Evolutionary conservation across 2,113 vertebrate genomes (phyloP).

Genomic region (Atlantisia rogersi): DNA sequence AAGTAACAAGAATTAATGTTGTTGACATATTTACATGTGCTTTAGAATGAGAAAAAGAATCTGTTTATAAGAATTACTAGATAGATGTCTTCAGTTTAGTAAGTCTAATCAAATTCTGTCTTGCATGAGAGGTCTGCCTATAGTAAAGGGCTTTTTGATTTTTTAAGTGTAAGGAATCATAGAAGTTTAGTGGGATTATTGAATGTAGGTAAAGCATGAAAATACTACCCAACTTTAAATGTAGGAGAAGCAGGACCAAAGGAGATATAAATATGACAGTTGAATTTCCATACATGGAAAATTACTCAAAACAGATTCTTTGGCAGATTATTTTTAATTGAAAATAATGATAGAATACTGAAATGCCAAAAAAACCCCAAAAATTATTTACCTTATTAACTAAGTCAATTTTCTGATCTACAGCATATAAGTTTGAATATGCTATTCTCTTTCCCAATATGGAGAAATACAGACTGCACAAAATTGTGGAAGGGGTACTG

Average conservation of each 20-base stretch:
- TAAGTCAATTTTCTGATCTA: background rate
- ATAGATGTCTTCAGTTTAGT: background rate
- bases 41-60: background rate
- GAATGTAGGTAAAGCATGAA: background rate
- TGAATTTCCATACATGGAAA: background rate
- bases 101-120: background rate
- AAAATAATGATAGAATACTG: background rate
- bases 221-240: background rate
- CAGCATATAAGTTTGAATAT: accelerated
- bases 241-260: background rate
- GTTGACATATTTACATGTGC: background rate
- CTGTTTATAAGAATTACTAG: background rate
- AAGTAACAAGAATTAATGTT: background rate
- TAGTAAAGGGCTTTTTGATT: background rate
- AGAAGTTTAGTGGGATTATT: background rate
- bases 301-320: background rate
- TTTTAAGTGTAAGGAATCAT: background rate
- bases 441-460: background rate
- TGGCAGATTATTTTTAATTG: background rate
- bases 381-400: background rate
- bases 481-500: background rate
- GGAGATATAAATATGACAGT: accelerated
- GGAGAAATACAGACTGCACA: background rate
- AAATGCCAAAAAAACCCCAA: background rate
- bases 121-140: background rate